These are phyloP conservation scores for Conistra vaccinii DNA, from an alignment of 2,888 invertebrate genomes.

Conservation along the genomic window DNA sequence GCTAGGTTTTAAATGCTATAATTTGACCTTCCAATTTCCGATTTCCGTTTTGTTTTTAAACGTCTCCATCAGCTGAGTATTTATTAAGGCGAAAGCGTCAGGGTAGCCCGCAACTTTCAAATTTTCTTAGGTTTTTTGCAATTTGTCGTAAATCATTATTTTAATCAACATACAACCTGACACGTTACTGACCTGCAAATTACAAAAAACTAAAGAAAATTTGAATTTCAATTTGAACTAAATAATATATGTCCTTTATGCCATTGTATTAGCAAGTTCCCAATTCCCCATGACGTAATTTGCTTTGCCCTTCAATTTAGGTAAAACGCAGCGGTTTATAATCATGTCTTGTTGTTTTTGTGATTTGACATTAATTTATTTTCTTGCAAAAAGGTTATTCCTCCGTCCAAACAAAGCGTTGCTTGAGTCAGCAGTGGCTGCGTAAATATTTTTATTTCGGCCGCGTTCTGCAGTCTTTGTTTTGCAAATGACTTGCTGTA, in stretches of 20 bases:
- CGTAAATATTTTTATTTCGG: constrained; percentile 89
- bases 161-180: no score
- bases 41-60: constrained; percentile 4
- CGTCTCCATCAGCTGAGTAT: not conserved
- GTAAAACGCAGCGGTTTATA: constrained; percentile 54
- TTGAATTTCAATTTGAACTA: no score
- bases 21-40: not conserved
- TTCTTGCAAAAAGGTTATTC: constrained; percentile 83
- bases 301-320: constrained; percentile 39
- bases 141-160: no score
- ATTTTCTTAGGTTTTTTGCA: no score
- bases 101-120: no score
- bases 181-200: no score
- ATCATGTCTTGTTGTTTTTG: constrained; percentile 66
- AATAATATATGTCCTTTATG: not conserved
- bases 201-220: no score
- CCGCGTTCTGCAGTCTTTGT: constrained; percentile 84
- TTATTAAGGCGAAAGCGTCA: no score
- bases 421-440: constrained; percentile 85
- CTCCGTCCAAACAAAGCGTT: constrained; percentile 84
- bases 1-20: constrained; percentile 25
- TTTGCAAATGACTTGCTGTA: constrained; percentile 87
- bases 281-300: constrained; percentile 10
- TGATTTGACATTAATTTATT: constrained; percentile 84
- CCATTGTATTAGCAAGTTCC: not conserved